Percentiles rank a stretch among this genome's conserved stretches.
phyloP scores from a whole-genome alignment of 2,113 vertebrate genomes.

The Rhegmatorhina hoffmannsi region DNA sequence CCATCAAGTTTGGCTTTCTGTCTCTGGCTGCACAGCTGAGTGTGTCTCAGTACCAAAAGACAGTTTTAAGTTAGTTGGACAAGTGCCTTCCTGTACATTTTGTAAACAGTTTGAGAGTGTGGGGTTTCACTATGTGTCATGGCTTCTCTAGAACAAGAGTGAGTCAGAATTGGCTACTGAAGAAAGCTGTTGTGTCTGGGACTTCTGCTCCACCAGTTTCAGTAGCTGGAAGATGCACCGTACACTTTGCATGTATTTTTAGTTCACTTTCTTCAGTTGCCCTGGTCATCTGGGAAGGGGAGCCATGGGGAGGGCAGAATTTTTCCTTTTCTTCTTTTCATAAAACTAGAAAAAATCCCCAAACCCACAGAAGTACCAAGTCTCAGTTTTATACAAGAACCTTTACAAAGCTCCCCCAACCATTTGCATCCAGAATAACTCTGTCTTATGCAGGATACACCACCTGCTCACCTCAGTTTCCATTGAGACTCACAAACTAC shows the following conservation, averaged over 20 bases:
- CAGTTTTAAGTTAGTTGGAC: background rate
- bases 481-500: background rate
- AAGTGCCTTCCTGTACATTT: constrained; percentile 15
- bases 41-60: background rate
- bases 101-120: constrained; percentile 10
- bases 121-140: constrained; percentile 43
- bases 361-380: background rate
- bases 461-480: background rate
- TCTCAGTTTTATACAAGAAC: background rate
- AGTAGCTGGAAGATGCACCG: background rate
- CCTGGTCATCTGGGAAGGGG: background rate
- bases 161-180: constrained; percentile 40
- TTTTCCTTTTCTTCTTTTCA: constrained; percentile 6
- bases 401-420: background rate
- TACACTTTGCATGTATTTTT: background rate
- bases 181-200: constrained; percentile 1
- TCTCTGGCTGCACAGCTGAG: background rate
- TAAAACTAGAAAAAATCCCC: background rate
- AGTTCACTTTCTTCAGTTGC: background rate
- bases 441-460: background rate
- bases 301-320: background rate
- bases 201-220: background rate
- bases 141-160: constrained; percentile 31
- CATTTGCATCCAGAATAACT: background rate
- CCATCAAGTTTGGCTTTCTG: background rate